Conservation (phyloP, 2,113 vertebrate genomes). For the Apodemus speciosus region DNA sequence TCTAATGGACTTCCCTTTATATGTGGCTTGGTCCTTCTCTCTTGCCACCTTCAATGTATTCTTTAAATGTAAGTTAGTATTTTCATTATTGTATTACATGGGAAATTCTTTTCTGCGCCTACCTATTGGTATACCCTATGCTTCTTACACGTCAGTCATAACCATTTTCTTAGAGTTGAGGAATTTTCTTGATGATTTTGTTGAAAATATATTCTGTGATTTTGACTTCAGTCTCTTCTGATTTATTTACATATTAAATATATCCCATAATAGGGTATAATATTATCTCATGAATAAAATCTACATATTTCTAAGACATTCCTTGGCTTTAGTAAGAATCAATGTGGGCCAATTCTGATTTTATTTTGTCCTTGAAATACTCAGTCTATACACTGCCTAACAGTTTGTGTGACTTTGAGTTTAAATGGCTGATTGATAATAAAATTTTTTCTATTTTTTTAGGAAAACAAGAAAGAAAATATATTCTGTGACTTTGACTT, state of each 20-base stretch:
- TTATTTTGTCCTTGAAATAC: background rate
- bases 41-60: background rate
- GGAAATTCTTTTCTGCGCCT: background rate
- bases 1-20: background rate
- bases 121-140: background rate
- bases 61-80: background rate
- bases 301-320: too few species aligned
- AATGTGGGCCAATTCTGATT: background rate
- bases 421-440: background rate
- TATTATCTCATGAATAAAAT: too few species aligned
- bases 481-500: background rate
- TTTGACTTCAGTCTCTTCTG: background rate
- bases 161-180: background rate
- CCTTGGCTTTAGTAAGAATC: too few species aligned
- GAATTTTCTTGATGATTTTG: background rate
- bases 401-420: background rate
- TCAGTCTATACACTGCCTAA: background rate
- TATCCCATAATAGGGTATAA: too few species aligned
- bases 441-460: background rate
- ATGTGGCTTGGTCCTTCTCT: background rate
- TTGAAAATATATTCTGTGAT: background rate
- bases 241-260: too few species aligned
- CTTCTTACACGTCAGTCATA: background rate
- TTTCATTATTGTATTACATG: background rate
- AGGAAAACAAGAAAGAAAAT: background rate